Evolutionary conservation across 2,797 vertebrate genomes (phyloP).

Genomic region (Hydrolagus colliei): DNA sequence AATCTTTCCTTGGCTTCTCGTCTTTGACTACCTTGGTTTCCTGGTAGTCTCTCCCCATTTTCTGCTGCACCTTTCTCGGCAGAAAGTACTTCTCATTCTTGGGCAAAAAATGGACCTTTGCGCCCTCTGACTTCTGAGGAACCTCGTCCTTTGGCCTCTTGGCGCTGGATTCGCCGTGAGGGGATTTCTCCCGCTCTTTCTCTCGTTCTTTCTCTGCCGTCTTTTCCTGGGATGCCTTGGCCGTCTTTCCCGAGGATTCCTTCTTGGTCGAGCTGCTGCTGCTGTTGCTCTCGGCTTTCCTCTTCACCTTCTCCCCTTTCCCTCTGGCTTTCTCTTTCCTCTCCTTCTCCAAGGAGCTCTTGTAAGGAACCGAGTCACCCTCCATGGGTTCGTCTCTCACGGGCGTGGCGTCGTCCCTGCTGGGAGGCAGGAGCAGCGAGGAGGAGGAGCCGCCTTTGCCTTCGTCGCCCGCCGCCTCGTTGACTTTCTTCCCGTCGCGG

Average conservation of each 20-base stretch:
- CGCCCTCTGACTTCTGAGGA: slow-evolving; percentile 55
- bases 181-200: slow-evolving; percentile 57
- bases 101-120: slow-evolving; percentile 55
- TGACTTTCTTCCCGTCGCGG: slow-evolving; percentile 56
- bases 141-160: slow-evolving; percentile 71
- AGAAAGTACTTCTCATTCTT: slow-evolving; percentile 62
- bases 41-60: slow-evolving; percentile 59
- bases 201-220: slow-evolving; percentile 44
- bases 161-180: slow-evolving; percentile 52
- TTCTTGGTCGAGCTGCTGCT: slow-evolving; percentile 48
- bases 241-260: slow-evolving; percentile 26
- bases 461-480: slow-evolving; percentile 55
- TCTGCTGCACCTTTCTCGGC: slow-evolving; percentile 62
- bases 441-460: slow-evolving; percentile 53
- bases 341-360: slow-evolving; percentile 66
- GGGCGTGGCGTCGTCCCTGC: slow-evolving; percentile 85
- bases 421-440: slow-evolving; percentile 58
- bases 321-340: slow-evolving; percentile 68
- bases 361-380: slow-evolving; percentile 63
- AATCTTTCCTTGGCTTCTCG: slow-evolving; percentile 61
- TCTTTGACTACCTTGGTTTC: slow-evolving; percentile 58
- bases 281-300: slow-evolving; percentile 55
- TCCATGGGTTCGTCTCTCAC: slow-evolving; percentile 96
- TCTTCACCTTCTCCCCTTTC: slow-evolving; percentile 64
- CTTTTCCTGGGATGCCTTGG: slow-evolving; percentile 49